phyloP scores from a whole-genome alignment of 2,797 vertebrate genomes.

The Tenualosa thibaudeaui region DNA sequence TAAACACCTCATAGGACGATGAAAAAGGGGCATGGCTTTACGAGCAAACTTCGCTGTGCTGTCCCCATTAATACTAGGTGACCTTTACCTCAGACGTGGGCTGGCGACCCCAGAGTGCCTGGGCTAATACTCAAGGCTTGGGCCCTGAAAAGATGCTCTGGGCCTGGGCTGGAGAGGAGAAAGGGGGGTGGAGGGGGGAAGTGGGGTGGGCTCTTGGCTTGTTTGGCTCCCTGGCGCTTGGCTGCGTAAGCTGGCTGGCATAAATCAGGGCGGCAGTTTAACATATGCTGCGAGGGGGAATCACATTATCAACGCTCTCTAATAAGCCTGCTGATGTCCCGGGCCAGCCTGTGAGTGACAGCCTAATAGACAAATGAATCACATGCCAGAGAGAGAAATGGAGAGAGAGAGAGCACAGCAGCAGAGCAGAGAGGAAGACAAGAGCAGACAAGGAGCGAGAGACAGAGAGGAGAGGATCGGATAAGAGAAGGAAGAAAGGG shows the following conservation, averaged over 20 bases:
- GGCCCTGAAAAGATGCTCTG: conserved; percentile 28
- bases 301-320: conserved; percentile 39
- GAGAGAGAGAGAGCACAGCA: no score
- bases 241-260: conserved; percentile 27
- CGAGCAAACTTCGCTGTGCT: conserved; percentile 6
- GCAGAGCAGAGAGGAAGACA: not conserved
- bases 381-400: not conserved
- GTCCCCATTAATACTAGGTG: not conserved
- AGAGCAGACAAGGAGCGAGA: not conserved
- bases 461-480: not conserved
- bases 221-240: conserved; percentile 20
- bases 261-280: conserved; percentile 43
- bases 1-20: conserved; percentile 25
- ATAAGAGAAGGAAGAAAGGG: not conserved
- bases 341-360: conserved; percentile 3
- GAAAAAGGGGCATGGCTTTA: not conserved
- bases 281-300: conserved; percentile 30
- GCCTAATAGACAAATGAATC: conserved; percentile 32
- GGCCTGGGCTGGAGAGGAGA: not conserved
- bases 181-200: not conserved
- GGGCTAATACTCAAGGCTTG: conserved; percentile 12
- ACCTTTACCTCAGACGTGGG: conserved; percentile 8
- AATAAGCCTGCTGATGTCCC: conserved; percentile 37
- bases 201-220: not conserved
- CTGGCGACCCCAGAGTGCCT: not conserved